These are phyloP conservation scores for Agonopterix arenella DNA, from an alignment of 2,888 invertebrate genomes.

Conservation along the genomic window DNA sequence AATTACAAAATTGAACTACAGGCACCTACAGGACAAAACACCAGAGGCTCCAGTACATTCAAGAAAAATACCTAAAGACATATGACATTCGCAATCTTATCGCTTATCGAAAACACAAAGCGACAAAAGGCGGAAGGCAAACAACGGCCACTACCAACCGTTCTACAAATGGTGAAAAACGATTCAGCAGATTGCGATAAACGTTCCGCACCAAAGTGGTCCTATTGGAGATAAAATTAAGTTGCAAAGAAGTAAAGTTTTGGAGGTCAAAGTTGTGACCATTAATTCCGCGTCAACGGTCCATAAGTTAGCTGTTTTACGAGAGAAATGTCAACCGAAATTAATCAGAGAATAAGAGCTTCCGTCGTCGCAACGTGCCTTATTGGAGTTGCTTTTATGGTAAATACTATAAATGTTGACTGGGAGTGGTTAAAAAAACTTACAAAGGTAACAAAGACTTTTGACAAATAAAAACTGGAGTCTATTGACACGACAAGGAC, in stretches of 20 bases:
- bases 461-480: too few species aligned
- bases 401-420: too few species aligned
- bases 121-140: constrained; percentile 38
- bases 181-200: constrained; percentile 33
- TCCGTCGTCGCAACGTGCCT: not conserved
- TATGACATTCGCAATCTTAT: constrained; percentile 27
- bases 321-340: constrained; percentile 51
- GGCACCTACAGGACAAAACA: too few species aligned
- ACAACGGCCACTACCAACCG: constrained; percentile 32
- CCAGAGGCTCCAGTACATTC: too few species aligned
- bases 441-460: too few species aligned
- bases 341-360: constrained; percentile 24
- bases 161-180: constrained; percentile 43
- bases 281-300: constrained; percentile 49
- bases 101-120: constrained; percentile 20
- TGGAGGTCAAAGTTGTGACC: constrained; percentile 45
- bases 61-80: too few species aligned
- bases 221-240: constrained; percentile 41
- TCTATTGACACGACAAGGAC: too few species aligned
- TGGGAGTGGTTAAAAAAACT: too few species aligned
- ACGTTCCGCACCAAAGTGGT: constrained; percentile 33
- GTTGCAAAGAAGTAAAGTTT: constrained; percentile 35
- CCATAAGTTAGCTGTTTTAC: constrained; percentile 53
- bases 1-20: too few species aligned
- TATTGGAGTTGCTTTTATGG: not conserved